Evolutionary conservation across 1,140 invertebrate species (phyloP).

Genomic region (Tetramorium alpestre): DNA sequence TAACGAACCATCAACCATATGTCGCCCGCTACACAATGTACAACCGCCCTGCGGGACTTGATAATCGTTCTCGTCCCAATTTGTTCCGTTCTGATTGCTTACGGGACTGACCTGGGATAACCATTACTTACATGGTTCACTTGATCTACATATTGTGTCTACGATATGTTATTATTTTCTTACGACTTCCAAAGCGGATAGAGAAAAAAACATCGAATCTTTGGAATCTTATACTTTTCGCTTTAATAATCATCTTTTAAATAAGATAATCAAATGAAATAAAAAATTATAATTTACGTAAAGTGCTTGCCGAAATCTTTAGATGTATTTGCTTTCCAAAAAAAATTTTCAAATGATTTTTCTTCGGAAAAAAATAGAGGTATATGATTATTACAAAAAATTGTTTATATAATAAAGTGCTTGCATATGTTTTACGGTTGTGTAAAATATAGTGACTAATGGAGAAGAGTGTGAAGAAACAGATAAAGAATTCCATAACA

Average conservation of each 20-base stretch:
- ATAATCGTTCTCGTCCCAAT: conserved; percentile 75
- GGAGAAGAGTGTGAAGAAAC: background rate
- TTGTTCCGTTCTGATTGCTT: conserved; percentile 76
- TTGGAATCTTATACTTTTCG: background rate
- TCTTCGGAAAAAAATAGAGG: background rate
- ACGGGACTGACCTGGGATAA: conserved; percentile 76
- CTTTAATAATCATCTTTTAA: background rate
- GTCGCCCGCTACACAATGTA: conserved; percentile 67
- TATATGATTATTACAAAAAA: background rate
- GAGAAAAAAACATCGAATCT: background rate
- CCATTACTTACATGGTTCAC: conserved; percentile 39
- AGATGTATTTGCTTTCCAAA: background rate
- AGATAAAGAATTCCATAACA: conserved; percentile 16
- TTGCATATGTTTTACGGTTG: conserved; percentile 1
- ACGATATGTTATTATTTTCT: conserved; percentile 15
- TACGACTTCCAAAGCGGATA: background rate
- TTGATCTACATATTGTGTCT: background rate
- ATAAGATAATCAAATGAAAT: background rate
- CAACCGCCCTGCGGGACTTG: conserved; percentile 56
- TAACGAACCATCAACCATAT: conserved; percentile 68
- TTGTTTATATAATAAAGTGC: background rate
- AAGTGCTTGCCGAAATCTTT: background rate
- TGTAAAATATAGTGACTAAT: background rate
- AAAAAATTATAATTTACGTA: background rate
- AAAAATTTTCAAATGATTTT: background rate